A percentile compares a stretch with the other conserved stretches of the same genome.
Evolutionary conservation across 2,888 invertebrate species (phyloP).

Genomic region (Coleophora flavipennella): DNA sequence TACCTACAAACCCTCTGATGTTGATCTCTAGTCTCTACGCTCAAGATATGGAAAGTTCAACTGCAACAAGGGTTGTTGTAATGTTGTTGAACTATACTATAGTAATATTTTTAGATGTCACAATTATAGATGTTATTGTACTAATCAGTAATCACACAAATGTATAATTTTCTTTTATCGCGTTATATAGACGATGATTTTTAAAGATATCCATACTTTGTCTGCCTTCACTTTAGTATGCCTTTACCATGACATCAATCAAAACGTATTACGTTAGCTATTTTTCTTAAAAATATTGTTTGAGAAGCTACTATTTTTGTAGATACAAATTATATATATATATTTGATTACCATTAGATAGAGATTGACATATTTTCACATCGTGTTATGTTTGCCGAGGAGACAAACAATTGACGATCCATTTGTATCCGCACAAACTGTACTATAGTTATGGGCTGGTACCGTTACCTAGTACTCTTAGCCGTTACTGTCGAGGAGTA

Average conservation of each 20-base stretch:
- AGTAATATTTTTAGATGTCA: slow-evolving; percentile 64
- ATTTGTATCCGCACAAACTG: slow-evolving; percentile 47
- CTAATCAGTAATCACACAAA: slow-evolving; percentile 8
- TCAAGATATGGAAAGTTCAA: slow-evolving; percentile 38
- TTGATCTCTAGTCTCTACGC: slow-evolving; percentile 38
- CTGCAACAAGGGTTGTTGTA: slow-evolving; percentile 49
- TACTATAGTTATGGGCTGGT: slow-evolving; percentile 26
- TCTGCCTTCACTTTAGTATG: slow-evolving; percentile 25
- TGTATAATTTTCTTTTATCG: slow-evolving; percentile 37
- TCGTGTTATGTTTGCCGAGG: slow-evolving; percentile 56
- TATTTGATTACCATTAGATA: slow-evolving; percentile 66
- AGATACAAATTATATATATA: slow-evolving; percentile 67
- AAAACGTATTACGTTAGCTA: slow-evolving; percentile 32
- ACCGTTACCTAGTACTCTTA: slow-evolving; percentile 26
- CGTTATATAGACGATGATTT: slow-evolving; percentile 28
- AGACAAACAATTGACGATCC: slow-evolving; percentile 35
- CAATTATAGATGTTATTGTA: slow-evolving; percentile 51
- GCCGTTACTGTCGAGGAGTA: slow-evolving; percentile 20
- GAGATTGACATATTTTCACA: slow-evolving; percentile 64
- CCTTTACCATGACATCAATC: slow-evolving; percentile 22
- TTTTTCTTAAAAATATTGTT: slow-evolving; percentile 43
- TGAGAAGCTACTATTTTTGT: slow-evolving; percentile 70
- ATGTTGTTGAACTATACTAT: too few species aligned
- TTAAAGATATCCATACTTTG: slow-evolving; percentile 16
- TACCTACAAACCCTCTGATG: slow-evolving; percentile 9